phyloP scores from a whole-genome alignment of 2,888 invertebrate species.

The Amitus sp. region DNA sequence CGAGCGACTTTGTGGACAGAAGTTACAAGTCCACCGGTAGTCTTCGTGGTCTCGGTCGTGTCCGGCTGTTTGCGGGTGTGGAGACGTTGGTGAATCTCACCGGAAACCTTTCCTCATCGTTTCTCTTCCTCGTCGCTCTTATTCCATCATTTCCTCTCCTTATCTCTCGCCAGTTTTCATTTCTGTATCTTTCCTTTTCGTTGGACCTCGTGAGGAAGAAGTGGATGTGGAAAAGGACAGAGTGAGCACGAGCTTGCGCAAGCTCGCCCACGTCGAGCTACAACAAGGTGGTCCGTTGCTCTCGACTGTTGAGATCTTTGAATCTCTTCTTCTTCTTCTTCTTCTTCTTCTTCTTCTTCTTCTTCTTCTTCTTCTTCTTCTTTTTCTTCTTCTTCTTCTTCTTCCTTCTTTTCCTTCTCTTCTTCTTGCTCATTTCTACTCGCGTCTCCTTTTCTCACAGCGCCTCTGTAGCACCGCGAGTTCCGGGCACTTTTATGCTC shows the following conservation, averaged over 20 bases:
- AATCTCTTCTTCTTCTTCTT: constrained; percentile 38
- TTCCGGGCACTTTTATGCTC: constrained; percentile 60
- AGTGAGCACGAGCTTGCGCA: constrained; percentile 51
- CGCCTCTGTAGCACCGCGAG: too few relatives aligned
- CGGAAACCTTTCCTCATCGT: constrained; percentile 33
- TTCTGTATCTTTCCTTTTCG: constrained; percentile 29
- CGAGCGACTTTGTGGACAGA: constrained; percentile 40
- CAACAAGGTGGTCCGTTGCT: constrained; percentile 62
- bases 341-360: too few relatives aligned
- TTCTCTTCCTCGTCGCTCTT: constrained; percentile 8
- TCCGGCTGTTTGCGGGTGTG: constrained; percentile 12
- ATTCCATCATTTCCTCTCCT: too few relatives aligned
- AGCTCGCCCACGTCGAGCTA: constrained; percentile 58
- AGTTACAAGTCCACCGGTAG: constrained; percentile 43
- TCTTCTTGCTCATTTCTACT: not conserved
- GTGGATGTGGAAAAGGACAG: constrained; percentile 29
- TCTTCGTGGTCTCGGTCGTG: constrained; percentile 39
- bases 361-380: constrained; percentile 25
- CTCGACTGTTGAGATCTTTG: constrained; percentile 56
- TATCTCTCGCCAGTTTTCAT: constrained; percentile 9
- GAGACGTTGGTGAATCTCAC: constrained; percentile 28
- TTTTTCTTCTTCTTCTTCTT: constrained; percentile 25
- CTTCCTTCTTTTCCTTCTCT: too few relatives aligned
- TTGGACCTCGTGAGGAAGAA: constrained; percentile 37
- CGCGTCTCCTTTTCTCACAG: constrained; percentile 15